A percentile compares a stretch with the other conserved stretches of the same genome.
phyloP scores from a whole-genome alignment of 1,140 invertebrate genomes.

The Colletes gigas region DNA sequence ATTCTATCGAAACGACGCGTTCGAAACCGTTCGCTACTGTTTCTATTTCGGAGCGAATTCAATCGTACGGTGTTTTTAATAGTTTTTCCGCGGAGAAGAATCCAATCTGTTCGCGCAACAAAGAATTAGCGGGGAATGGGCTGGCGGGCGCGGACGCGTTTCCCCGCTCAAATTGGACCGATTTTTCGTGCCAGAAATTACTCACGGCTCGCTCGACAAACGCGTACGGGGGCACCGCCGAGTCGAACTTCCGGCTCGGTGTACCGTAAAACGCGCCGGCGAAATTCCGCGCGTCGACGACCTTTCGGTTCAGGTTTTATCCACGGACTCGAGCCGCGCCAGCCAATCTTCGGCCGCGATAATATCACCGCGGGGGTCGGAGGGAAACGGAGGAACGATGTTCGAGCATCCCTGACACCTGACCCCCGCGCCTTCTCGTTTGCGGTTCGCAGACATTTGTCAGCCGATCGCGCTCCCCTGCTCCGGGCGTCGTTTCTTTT shows the following conservation, averaged over 20 bases:
- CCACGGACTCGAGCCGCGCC: not conserved
- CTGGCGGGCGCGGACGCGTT: not conserved
- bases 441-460: constrained; percentile 55
- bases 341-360: not conserved
- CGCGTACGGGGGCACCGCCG: not conserved
- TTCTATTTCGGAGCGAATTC: too few species aligned
- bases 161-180: constrained; percentile 16
- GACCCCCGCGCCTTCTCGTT: constrained; percentile 19
- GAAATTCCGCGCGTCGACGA: constrained; percentile 13
- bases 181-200: constrained; percentile 37
- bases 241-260: constrained; percentile 24
- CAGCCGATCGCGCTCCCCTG: constrained; percentile 41
- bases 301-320: not conserved
- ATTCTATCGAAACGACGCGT: too few species aligned
- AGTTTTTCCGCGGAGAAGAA: not conserved
- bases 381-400: constrained; percentile 16
- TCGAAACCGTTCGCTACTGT: too few species aligned
- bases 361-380: not conserved
- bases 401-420: constrained; percentile 37
- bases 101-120: not conserved
- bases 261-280: constrained; percentile 15
- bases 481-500: not conserved
- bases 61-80: too few species aligned
- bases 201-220: not conserved
- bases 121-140: constrained; percentile 20